Evolutionary conservation across 2,113 vertebrate genomes (phyloP).

Genomic region (Labrus mixtus): DNA sequence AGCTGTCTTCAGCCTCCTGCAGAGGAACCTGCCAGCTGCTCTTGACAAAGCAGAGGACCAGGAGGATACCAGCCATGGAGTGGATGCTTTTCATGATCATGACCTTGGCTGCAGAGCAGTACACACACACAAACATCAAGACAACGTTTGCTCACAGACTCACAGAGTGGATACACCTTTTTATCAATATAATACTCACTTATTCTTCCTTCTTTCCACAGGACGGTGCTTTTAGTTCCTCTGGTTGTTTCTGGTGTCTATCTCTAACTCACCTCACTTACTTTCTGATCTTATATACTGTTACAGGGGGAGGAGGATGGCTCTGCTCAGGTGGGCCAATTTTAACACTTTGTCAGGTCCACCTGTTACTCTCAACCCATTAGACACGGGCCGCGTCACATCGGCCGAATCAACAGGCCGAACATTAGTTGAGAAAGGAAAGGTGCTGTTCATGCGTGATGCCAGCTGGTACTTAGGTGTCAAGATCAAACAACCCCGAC

Average conservation of each 20-base stretch:
- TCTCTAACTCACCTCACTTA: slow-evolving; percentile 18
- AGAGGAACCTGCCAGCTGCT: slow-evolving; percentile 90
- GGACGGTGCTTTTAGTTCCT: slow-evolving; percentile 40
- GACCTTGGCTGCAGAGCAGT: slow-evolving; percentile 43
- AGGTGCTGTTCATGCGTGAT: slow-evolving; percentile 67
- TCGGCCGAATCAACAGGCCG: slow-evolving; percentile 44
- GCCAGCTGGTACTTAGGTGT: slow-evolving; percentile 74
- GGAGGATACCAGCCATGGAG: slow-evolving; percentile 86
- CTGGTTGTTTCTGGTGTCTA: slow-evolving; percentile 39
- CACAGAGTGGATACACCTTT: neutral
- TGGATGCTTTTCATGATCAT: slow-evolving; percentile 88
- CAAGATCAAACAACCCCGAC: slow-evolving; percentile 75
- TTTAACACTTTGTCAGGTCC: slow-evolving; percentile 40
- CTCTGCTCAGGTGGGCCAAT: slow-evolving; percentile 41
- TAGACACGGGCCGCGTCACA: slow-evolving; percentile 59
- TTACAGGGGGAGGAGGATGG: slow-evolving; percentile 3
- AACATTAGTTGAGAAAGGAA: slow-evolving; percentile 48
- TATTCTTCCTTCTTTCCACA: slow-evolving; percentile 34
- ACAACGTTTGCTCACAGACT: neutral
- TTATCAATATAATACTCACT: slow-evolving; percentile 61
- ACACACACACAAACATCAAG: slow-evolving; percentile 11
- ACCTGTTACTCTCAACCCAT: slow-evolving; percentile 82
- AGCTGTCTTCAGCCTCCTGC: slow-evolving; percentile 85
- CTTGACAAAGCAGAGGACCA: slow-evolving; percentile 88
- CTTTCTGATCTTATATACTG: slow-evolving; percentile 57